A percentile compares a stretch with the other conserved stretches of the same genome.
Conservation (phyloP, 2,888 invertebrate genomes). For the Spilarctia lutea region DNA sequence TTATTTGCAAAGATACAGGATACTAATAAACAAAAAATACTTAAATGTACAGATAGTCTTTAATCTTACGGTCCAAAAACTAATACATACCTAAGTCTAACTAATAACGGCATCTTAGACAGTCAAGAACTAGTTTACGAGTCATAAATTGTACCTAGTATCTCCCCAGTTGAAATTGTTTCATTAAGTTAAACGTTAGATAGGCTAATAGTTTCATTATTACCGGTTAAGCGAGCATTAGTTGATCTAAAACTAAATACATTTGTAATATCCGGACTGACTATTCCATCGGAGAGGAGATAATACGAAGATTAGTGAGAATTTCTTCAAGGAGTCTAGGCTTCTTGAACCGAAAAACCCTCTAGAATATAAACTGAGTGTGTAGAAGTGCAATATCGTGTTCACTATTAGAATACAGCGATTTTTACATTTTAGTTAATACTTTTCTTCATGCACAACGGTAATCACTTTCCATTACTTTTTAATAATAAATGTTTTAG, state of each 20-base stretch:
- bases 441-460: too few relatives aligned
- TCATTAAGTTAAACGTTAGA: background rate
- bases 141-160: conserved; percentile 4
- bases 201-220: background rate
- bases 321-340: background rate
- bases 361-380: too few relatives aligned
- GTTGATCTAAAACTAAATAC: background rate
- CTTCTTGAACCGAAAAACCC: background rate
- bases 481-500: too few relatives aligned
- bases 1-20: background rate
- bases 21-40: background rate
- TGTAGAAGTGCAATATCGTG: too few relatives aligned
- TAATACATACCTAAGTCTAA: conserved; percentile 17
- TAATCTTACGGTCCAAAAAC: background rate
- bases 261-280: background rate
- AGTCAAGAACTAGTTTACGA: conserved; percentile 2
- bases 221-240: background rate
- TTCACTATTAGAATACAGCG: background rate
- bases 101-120: conserved; percentile 27
- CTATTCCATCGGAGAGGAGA: background rate
- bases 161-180: background rate
- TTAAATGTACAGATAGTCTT: background rate
- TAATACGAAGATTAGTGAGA: background rate
- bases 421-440: background rate
- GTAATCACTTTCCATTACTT: too few relatives aligned